Conservation (phyloP, 2,888 invertebrate species). For the Dolichopus griseipennis region DNA sequence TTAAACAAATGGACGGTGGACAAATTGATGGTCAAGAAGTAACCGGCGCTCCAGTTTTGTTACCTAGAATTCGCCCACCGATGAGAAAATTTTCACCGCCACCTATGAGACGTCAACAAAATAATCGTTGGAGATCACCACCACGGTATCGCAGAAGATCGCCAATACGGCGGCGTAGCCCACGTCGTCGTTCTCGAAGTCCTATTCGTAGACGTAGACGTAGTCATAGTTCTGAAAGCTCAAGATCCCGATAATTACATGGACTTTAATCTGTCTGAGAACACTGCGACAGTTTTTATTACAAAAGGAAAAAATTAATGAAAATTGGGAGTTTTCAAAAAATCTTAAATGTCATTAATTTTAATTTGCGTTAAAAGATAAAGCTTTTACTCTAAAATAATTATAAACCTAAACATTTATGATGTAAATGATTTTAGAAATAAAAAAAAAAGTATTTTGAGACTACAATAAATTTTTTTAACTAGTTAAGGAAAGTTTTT, state of each 20-base stretch:
- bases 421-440: too few species aligned
- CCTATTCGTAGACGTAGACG: slow-evolving; percentile 41
- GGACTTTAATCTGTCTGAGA: too few species aligned
- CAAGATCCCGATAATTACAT: slow-evolving; percentile 31
- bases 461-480: too few species aligned
- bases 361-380: too few species aligned
- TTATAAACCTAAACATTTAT: too few species aligned
- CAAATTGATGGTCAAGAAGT: slow-evolving; percentile 96
- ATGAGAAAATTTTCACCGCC: slow-evolving; percentile 37
- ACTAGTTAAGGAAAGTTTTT: too few species aligned
- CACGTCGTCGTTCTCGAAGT: slow-evolving; percentile 41
- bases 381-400: too few species aligned
- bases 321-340: too few species aligned
- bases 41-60: slow-evolving; percentile 85
- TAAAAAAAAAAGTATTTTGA: too few species aligned
- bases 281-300: too few species aligned
- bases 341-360: too few species aligned
- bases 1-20: slow-evolving; percentile 99
- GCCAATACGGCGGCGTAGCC: slow-evolving; percentile 35
- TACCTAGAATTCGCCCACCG: slow-evolving; percentile 51
- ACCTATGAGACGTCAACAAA: slow-evolving; percentile 35
- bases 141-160: slow-evolving; percentile 34
- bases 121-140: slow-evolving; percentile 41
- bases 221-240: slow-evolving; percentile 43
- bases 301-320: too few species aligned